phyloP scores from a whole-genome alignment of 2,888 invertebrate species.

The Cephalotes varians region DNA sequence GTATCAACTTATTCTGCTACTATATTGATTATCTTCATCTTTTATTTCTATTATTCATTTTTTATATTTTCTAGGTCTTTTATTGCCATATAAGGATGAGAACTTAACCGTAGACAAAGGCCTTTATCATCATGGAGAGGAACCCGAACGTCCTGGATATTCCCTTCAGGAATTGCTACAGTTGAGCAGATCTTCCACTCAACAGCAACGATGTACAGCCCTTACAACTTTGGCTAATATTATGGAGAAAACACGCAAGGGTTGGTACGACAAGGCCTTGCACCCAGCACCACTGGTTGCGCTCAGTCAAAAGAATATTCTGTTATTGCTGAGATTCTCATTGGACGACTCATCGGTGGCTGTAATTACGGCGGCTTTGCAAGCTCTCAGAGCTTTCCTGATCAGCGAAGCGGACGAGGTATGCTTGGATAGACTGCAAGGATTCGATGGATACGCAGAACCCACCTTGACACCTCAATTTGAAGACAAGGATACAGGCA shows the following conservation, averaged over 20 bases:
- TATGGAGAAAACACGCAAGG: slow-evolving; percentile 90
- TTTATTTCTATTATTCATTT: neutral
- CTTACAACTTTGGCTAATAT: slow-evolving; percentile 93
- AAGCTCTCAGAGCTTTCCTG: slow-evolving; percentile 91
- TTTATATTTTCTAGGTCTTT: slow-evolving; percentile 86
- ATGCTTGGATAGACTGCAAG: slow-evolving; percentile 90
- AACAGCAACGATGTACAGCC: slow-evolving; percentile 94
- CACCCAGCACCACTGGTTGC: slow-evolving; percentile 89
- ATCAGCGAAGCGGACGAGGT: slow-evolving; percentile 93
- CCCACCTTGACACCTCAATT: slow-evolving; percentile 80
- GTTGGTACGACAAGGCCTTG: slow-evolving; percentile 92
- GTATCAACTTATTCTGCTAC: neutral
- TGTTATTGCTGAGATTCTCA: slow-evolving; percentile 93
- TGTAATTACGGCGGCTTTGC: slow-evolving; percentile 91
- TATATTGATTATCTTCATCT: neutral
- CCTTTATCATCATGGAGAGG: slow-evolving; percentile 97
- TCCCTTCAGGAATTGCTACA: slow-evolving; percentile 95
- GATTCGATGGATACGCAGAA: slow-evolving; percentile 85
- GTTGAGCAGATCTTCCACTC: slow-evolving; percentile 91
- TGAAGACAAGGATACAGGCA: slow-evolving; percentile 87
- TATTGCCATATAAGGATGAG: slow-evolving; percentile 91
- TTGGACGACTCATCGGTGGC: slow-evolving; percentile 93
- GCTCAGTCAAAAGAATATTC: slow-evolving; percentile 89
- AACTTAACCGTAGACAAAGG: slow-evolving; percentile 88
- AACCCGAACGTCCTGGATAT: slow-evolving; percentile 96